Evolutionary conservation across 92 coral and sea anemone genomes (phyloP).

Genomic region (Porites cylindrica): DNA sequence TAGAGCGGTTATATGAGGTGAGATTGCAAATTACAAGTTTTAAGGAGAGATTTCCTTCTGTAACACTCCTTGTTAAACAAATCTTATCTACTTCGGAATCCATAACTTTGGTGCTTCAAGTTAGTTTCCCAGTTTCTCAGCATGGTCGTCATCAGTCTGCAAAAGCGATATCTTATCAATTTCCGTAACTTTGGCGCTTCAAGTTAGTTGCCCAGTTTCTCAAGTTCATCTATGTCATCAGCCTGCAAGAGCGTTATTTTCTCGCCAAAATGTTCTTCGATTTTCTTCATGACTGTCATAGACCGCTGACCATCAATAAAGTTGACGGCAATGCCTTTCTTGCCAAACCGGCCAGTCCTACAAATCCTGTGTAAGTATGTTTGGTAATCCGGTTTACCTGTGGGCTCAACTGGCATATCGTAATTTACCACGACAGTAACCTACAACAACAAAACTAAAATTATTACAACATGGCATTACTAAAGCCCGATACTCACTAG

Average conservation of each 20-base stretch:
- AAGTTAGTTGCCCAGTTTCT: neutral
- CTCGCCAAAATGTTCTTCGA: constrained; percentile 95
- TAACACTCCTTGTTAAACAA: too few species aligned
- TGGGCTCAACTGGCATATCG: constrained; percentile 91
- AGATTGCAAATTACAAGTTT: too few species aligned
- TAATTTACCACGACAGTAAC: constrained; percentile 93
- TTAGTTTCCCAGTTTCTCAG: neutral
- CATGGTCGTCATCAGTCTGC: constrained; percentile 68
- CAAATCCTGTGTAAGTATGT: constrained; percentile 97
- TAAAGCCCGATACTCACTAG: too few species aligned
- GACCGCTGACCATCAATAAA: constrained; percentile 94
- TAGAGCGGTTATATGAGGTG: too few species aligned
- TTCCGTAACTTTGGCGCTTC: neutral
- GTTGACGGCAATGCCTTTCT: constrained; percentile 93
- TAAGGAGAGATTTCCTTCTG: too few species aligned
- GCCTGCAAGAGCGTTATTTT: constrained; percentile 74
- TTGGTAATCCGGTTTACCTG: constrained; percentile 87
- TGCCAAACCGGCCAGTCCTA: constrained; percentile 95
- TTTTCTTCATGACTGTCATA: constrained; percentile 79
- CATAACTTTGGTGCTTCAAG: constrained; percentile 8
- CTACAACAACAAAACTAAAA: neutral
- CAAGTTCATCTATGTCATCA: constrained; percentile 80
- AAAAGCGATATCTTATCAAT: constrained; percentile 47
- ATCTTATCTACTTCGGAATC: too few species aligned
- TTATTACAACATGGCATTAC: neutral